Evolutionary conservation across 2,797 vertebrate species (phyloP).

Genomic region (Tolypeutes matacus): DNA sequence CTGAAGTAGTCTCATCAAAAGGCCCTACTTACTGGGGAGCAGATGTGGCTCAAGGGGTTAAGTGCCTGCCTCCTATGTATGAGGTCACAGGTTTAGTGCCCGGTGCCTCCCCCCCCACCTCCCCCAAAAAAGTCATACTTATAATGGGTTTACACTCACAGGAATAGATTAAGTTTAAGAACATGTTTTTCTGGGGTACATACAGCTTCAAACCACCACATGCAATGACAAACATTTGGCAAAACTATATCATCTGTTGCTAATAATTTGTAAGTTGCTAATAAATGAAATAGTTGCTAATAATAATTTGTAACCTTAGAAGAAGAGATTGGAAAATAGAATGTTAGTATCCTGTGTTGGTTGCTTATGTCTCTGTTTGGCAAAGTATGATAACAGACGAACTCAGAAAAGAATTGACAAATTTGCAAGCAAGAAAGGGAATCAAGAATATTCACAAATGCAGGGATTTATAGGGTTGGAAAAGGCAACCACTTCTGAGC

Average conservation of each 20-base stretch:
- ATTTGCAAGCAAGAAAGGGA: background rate
- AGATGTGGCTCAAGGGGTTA: no score
- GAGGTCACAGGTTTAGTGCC: no score
- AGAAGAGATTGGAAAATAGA: conserved; percentile 42
- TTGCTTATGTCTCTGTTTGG: background rate
- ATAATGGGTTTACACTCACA: no score
- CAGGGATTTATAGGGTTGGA: background rate
- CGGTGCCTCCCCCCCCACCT: no score
- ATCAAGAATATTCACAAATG: background rate
- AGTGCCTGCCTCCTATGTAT: no score
- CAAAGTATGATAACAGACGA: background rate
- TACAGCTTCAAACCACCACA: no score
- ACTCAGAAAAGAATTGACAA: background rate
- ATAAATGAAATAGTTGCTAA: background rate
- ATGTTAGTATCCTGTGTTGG: background rate
- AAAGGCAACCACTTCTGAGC: background rate
- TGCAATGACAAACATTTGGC: background rate
- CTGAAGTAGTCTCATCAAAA: no score
- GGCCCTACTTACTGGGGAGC: no score
- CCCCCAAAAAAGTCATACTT: no score
- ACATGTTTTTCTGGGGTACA: no score
- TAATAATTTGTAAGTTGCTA: background rate
- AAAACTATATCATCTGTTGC: background rate
- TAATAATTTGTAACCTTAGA: conserved; percentile 1
- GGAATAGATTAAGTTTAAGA: no score